Percentiles rank a stretch among this genome's conserved stretches.
Evolutionary conservation across 2,888 invertebrate genomes (phyloP).

Genomic region (Dorcus hopei): DNA sequence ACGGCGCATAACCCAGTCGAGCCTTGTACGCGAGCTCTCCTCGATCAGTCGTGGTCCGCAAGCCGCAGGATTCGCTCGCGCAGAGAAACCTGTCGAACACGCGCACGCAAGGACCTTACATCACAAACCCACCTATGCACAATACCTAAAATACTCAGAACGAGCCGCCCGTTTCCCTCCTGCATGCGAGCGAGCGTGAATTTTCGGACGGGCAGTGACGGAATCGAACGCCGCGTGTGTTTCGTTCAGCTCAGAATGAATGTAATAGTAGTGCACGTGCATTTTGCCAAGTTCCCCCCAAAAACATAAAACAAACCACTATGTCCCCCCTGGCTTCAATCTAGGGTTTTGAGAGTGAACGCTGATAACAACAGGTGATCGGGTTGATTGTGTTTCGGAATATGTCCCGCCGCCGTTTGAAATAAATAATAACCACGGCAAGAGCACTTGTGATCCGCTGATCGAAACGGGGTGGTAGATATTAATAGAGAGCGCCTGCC

Average conservation of each 20-base stretch:
- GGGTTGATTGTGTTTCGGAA: background rate
- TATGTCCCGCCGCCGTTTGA: background rate
- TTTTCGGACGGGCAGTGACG: background rate
- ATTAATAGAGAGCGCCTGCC: background rate
- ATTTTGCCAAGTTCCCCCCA: background rate
- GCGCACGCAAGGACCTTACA: conserved; percentile 15
- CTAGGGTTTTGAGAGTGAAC: background rate
- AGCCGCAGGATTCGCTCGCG: conserved; percentile 27
- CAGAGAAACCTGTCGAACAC: conserved; percentile 15
- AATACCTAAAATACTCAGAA: background rate
- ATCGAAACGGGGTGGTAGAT: background rate
- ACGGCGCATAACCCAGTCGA: conserved; percentile 29
- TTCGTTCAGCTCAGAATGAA: background rate
- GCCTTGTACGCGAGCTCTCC: conserved; percentile 30
- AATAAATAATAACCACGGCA: background rate
- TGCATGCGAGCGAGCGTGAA: too few species aligned
- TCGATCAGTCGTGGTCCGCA: conserved; percentile 32
- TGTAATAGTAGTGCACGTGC: background rate
- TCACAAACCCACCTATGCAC: background rate
- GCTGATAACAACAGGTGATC: background rate
- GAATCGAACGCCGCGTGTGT: background rate
- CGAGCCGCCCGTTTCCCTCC: background rate
- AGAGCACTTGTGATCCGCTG: background rate
- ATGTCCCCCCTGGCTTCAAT: background rate
- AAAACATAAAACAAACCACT: too few species aligned